Evolutionary conservation across 1,140 invertebrate genomes (phyloP).

Genomic region (Trachymyrmex cornetzi): DNA sequence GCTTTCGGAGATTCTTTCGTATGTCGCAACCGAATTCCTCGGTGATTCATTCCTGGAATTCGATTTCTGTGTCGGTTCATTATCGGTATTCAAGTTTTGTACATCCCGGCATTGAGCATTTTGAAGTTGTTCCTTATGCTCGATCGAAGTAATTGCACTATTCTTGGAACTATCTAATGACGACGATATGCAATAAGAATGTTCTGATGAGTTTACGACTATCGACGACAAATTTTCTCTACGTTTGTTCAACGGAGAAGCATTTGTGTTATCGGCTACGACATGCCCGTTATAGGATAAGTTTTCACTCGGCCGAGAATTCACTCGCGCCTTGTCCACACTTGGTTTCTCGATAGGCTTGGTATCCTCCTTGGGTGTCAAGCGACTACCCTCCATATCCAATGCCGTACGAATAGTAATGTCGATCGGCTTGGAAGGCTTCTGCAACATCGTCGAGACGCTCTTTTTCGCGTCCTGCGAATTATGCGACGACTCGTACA

Average conservation of each 20-base stretch:
- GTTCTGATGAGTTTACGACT: not conserved
- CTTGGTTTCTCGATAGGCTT: not conserved
- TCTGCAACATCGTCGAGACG: slow-evolving; percentile 49
- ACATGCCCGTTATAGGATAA: not conserved
- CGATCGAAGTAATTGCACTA: not conserved
- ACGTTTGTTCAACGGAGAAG: not conserved
- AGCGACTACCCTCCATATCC: slow-evolving; percentile 9
- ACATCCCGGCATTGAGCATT: not conserved
- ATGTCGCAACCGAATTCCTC: slow-evolving; percentile 3
- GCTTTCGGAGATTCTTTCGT: slow-evolving; percentile 35
- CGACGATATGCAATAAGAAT: not conserved
- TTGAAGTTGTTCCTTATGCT: not conserved
- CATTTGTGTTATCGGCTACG: not conserved
- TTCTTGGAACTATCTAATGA: not conserved
- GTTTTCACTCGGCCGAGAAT: not conserved
- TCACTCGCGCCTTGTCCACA: not conserved
- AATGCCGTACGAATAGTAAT: not conserved
- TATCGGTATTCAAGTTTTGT: not conserved
- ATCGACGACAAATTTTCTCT: not conserved
- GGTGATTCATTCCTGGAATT: not conserved
- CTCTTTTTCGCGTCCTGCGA: slow-evolving; percentile 76
- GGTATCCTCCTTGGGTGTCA: not conserved
- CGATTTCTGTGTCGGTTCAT: not conserved
- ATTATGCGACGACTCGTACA: slow-evolving; percentile 81
- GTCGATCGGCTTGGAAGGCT: slow-evolving; percentile 27